These are phyloP conservation scores for Coreoperca whiteheadi DNA, from an alignment of 2,113 vertebrate species.

Conservation along the genomic window DNA sequence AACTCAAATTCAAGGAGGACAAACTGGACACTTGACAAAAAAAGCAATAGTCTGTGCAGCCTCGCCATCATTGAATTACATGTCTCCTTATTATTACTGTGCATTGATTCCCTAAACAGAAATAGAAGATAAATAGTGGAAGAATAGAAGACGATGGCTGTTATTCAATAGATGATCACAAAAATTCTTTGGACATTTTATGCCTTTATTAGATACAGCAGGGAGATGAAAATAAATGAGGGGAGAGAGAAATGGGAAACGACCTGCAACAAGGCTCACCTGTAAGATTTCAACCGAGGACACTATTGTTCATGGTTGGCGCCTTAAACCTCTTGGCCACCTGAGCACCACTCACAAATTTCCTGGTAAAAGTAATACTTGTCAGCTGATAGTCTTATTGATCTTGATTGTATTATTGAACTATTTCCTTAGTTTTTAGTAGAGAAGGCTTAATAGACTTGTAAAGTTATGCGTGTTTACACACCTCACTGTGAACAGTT, in stretches of 20 bases:
- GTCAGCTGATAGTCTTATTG: not conserved
- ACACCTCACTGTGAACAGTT: not conserved
- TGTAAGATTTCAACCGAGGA: not conserved
- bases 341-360: not conserved
- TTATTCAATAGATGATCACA: not conserved
- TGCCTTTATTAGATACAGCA: not conserved
- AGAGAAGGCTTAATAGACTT: not conserved
- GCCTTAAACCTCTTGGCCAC: not conserved
- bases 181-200: not conserved
- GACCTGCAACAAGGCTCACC: not conserved
- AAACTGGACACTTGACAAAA: conserved; percentile 28
- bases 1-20: conserved; percentile 1
- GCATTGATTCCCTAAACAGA: conserved; percentile 6
- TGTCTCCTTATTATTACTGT: conserved; percentile 14
- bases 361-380: not conserved
- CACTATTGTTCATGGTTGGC: not conserved
- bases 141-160: not conserved
- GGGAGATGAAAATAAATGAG: not conserved
- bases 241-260: not conserved
- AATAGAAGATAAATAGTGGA: not conserved
- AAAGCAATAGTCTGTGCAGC: conserved; percentile 26
- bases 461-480: not conserved
- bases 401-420: not conserved
- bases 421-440: not conserved
- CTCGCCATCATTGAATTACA: conserved; percentile 30